phyloP scores from a whole-genome alignment of 2,797 vertebrate genomes.

The Molossus alvarezi region DNA sequence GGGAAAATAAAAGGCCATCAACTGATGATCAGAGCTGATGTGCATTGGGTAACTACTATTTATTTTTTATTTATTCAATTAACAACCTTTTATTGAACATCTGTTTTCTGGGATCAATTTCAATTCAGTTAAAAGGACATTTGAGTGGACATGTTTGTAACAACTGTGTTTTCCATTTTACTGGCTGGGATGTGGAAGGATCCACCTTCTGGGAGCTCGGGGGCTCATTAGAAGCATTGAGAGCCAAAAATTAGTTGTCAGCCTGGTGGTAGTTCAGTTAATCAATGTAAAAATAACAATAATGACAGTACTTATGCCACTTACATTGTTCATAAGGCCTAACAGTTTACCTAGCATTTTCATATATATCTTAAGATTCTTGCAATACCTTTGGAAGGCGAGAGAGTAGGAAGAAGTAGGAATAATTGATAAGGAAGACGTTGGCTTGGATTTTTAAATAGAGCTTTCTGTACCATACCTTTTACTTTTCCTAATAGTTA shows the following conservation, averaged over 20 bases:
- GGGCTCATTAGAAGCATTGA: neutral
- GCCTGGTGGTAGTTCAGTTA: neutral
- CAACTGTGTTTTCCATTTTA: neutral
- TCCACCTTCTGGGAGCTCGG: neutral
- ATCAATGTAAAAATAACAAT: neutral
- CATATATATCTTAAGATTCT: neutral
- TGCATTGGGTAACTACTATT: neutral
- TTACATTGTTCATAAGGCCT: slow-evolving; percentile 1
- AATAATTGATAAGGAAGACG: slow-evolving; percentile 58
- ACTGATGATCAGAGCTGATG: slow-evolving; percentile 45
- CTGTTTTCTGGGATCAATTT: slow-evolving; percentile 50
- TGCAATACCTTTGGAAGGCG: slow-evolving; percentile 46
- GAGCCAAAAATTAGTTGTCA: slow-evolving; percentile 26
- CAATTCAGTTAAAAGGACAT: slow-evolving; percentile 37
- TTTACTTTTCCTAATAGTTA: neutral
- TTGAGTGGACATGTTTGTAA: neutral
- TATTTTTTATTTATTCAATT: slow-evolving; percentile 44
- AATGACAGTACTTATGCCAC: neutral
- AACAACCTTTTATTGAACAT: slow-evolving; percentile 48
- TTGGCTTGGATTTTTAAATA: slow-evolving; percentile 57
- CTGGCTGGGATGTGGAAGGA: neutral
- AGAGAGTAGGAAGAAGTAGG: slow-evolving; percentile 40
- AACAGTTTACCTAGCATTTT: neutral
- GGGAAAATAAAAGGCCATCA: slow-evolving; percentile 11
- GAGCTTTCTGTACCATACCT: neutral